phyloP scores from a whole-genome alignment of 2,888 invertebrate species.

The Volucella zonaria region DNA sequence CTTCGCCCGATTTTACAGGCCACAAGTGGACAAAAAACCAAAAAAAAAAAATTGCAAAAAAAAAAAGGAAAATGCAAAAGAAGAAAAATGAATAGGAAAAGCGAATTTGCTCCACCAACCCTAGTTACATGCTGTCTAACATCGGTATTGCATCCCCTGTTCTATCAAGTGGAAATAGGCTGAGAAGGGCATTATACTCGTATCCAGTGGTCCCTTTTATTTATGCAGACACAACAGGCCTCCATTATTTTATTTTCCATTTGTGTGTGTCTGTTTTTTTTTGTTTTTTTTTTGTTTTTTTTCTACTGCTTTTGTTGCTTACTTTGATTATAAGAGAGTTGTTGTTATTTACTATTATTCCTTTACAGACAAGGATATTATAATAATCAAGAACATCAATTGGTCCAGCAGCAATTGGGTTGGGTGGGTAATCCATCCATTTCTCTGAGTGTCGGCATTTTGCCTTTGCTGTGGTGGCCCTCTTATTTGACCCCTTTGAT shows the following conservation, averaged over 20 bases:
- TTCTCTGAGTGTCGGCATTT: conserved; percentile 20
- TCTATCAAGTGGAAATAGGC: conserved; percentile 52
- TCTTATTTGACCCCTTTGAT: conserved; percentile 62
- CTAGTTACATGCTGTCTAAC: background rate
- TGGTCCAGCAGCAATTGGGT: conserved; percentile 3
- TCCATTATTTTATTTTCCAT: conserved; percentile 7
- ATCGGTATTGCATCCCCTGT: background rate
- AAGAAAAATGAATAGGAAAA: conserved; percentile 36
- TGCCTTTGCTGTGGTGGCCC: conserved; percentile 20
- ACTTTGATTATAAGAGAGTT: conserved; percentile 38
- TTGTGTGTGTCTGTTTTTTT: background rate
- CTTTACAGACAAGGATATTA: conserved; percentile 34
- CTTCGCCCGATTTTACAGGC: conserved; percentile 23
- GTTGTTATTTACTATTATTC: conserved; percentile 61
- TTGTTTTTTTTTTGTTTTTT: conserved; percentile 1
- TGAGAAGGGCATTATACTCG: conserved; percentile 44
- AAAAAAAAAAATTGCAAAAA: conserved; percentile 8
- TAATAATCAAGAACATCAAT: conserved; percentile 65
- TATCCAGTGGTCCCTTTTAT: conserved; percentile 33
- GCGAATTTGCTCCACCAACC: conserved; percentile 33
- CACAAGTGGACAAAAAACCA: conserved; percentile 39
- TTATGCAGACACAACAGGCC: conserved; percentile 21
- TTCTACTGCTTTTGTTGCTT: background rate
- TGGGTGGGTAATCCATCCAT: conserved; percentile 36
- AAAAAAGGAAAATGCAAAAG: conserved; percentile 29